A percentile compares a stretch with the other conserved stretches of the same genome.
Conservation (phyloP, 2,888 invertebrate species). For the Andrena haemorrhoa region DNA sequence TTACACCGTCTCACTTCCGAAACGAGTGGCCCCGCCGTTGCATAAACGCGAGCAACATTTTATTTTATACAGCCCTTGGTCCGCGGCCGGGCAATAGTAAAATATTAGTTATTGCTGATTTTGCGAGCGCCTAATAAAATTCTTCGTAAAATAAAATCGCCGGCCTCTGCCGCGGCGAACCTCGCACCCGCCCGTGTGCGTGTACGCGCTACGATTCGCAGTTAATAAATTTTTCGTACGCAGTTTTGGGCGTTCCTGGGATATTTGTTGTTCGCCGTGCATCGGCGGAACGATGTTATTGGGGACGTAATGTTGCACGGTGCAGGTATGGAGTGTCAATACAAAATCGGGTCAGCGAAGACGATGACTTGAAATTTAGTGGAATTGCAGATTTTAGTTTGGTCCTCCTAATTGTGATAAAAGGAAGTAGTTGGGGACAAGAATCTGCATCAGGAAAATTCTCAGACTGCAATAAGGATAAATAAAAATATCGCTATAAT, state of each 20-base stretch:
- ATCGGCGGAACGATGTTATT: slow-evolving; percentile 56
- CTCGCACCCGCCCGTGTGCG: neutral
- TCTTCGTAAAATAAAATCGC: slow-evolving; percentile 76
- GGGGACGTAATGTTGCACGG: neutral
- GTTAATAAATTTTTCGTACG: slow-evolving; percentile 80
- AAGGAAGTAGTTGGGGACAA: too few species aligned
- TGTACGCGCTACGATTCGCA: slow-evolving; percentile 71
- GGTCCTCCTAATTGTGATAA: too few species aligned
- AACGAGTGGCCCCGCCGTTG: slow-evolving; percentile 70
- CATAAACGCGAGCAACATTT: slow-evolving; percentile 76
- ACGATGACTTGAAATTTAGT: too few species aligned
- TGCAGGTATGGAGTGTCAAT: too few species aligned
- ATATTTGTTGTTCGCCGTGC: slow-evolving; percentile 74
- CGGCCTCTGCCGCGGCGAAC: slow-evolving; percentile 27
- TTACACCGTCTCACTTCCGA: slow-evolving; percentile 79
- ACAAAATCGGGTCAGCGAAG: too few species aligned
- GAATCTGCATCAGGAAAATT: too few species aligned
- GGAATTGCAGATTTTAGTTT: too few species aligned
- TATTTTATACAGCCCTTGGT: slow-evolving; percentile 71
- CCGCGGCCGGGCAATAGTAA: slow-evolving; percentile 66
- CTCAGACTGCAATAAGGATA: too few species aligned
- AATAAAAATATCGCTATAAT: too few species aligned
- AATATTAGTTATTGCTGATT: slow-evolving; percentile 80
- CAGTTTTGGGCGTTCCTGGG: slow-evolving; percentile 67
- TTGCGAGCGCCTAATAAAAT: slow-evolving; percentile 78